A percentile compares a stretch with the other conserved stretches of the same genome.
Conservation (phyloP, 1,140 invertebrate genomes). For the Hirudo medicinalis region DNA sequence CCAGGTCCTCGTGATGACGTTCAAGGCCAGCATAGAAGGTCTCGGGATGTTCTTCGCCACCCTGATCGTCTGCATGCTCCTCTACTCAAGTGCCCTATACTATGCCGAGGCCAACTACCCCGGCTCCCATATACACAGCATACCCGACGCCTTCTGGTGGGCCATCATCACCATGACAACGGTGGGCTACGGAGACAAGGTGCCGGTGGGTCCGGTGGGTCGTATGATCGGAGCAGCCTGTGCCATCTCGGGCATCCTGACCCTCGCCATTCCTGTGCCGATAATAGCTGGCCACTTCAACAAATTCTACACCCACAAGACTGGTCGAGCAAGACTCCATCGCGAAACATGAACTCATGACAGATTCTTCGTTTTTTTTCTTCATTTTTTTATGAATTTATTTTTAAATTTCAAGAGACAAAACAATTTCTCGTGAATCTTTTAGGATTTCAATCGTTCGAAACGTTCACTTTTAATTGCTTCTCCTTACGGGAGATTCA, state of each 20-base stretch:
- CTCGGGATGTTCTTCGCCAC: conserved; percentile 38
- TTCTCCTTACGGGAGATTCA: too few relatives aligned
- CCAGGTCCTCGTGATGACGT: conserved; percentile 43
- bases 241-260: conserved; percentile 85
- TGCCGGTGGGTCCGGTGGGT: conserved; percentile 45
- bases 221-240: conserved; percentile 92
- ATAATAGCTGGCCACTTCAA: conserved; percentile 97
- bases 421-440: too few relatives aligned
- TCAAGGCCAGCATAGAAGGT: conserved; percentile 39
- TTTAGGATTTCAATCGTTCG: too few relatives aligned
- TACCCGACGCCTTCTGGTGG: conserved; percentile 94
- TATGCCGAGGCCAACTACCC: conserved; percentile 35
- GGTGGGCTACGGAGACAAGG: conserved; percentile 70
- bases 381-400: too few relatives aligned
- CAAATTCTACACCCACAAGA: conserved; percentile 75
- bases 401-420: too few relatives aligned
- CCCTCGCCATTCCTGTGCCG: conserved; percentile 88
- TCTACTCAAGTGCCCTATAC: conserved; percentile 41
- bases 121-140: conserved; percentile 51
- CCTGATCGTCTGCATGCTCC: conserved; percentile 36
- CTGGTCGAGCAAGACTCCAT: conserved; percentile 13
- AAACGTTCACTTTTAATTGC: too few relatives aligned
- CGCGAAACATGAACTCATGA: neutral
- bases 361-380: too few relatives aligned
- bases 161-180: conserved; percentile 97